Percentiles rank a stretch among this genome's conserved stretches.
These are phyloP conservation scores for Megalonaias nervosa DNA, from an alignment of 1,140 invertebrate species.

Conservation along the genomic window DNA sequence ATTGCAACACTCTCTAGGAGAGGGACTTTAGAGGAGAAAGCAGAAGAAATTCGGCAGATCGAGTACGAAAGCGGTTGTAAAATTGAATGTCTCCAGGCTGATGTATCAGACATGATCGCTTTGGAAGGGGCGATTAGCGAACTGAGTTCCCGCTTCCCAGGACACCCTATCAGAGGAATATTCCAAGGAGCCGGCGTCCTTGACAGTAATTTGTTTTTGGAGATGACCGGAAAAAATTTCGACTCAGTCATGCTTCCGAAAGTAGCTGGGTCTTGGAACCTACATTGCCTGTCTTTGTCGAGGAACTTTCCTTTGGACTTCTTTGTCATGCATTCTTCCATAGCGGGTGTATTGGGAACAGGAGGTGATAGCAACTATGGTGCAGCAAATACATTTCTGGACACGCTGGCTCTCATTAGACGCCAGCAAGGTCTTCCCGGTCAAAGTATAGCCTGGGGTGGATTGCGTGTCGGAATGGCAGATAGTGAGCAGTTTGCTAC, in stretches of 20 bases:
- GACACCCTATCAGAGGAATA: conserved; percentile 16
- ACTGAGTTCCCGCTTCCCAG: not conserved
- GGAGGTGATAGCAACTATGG: conserved; percentile 40
- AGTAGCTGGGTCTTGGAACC: conserved; percentile 24
- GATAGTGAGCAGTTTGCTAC: conserved; percentile 13
- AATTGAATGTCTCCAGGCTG: conserved; percentile 33
- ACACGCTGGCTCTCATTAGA: conserved; percentile 30
- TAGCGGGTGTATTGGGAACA: conserved; percentile 33
- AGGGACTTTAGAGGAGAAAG: conserved; percentile 20
- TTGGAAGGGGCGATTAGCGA: conserved; percentile 4
- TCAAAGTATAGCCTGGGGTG: conserved; percentile 42
- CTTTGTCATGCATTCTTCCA: conserved; percentile 39
- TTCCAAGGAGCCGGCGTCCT: conserved; percentile 37
- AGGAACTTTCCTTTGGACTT: conserved; percentile 27
- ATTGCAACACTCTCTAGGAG: conserved; percentile 47
- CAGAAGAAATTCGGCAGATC: conserved; percentile 35
- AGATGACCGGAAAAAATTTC: conserved; percentile 14
- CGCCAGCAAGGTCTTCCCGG: conserved; percentile 19
- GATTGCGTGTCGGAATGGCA: conserved; percentile 31
- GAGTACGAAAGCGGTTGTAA: conserved; percentile 22
- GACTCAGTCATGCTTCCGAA: conserved; percentile 26
- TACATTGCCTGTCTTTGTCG: conserved; percentile 17
- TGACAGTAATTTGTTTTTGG: conserved; percentile 1
- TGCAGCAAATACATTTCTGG: conserved; percentile 39
- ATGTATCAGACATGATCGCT: conserved; percentile 28